Conservation (phyloP, 2,113 vertebrate species). For the Camelus bactrianus region DNA sequence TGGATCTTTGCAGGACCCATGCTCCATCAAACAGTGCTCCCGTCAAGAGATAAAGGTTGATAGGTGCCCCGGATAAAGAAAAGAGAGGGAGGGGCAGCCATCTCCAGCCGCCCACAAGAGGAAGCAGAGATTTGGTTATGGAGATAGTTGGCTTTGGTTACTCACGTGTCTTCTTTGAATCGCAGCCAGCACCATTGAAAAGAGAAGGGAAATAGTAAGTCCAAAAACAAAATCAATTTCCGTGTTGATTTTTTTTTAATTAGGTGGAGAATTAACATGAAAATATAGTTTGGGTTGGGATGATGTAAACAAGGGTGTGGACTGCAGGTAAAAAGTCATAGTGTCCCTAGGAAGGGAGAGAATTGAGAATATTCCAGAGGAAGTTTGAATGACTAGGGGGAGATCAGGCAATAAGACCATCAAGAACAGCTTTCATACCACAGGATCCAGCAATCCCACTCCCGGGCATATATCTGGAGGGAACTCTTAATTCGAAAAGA, state of each 20-base stretch:
- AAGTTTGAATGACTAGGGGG: not conserved
- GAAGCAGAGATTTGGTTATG: not conserved
- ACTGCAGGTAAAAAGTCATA: not conserved
- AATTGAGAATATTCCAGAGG: not conserved
- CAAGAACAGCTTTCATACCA: not conserved
- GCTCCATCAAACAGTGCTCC: not conserved
- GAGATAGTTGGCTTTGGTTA: not conserved
- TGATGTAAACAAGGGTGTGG: not conserved
- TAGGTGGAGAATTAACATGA: not conserved
- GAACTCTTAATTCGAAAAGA: no score
- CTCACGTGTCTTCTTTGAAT: not conserved
- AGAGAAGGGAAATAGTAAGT: not conserved
- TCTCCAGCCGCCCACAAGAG: not conserved
- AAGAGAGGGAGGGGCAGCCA: not conserved
- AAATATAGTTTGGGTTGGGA: not conserved
- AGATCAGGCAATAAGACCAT: not conserved
- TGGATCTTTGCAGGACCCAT: constrained; percentile 55
- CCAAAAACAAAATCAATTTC: not conserved
- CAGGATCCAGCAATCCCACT: no score
- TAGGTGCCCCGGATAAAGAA: not conserved
- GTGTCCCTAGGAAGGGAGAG: not conserved
- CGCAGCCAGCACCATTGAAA: not conserved
- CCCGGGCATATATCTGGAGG: no score
- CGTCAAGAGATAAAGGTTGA: not conserved
- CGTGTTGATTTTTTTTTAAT: not conserved